Percentiles rank a stretch among this genome's conserved stretches.
Conservation (phyloP, 2,113 vertebrate species). For the Phasianus colchicus region DNA sequence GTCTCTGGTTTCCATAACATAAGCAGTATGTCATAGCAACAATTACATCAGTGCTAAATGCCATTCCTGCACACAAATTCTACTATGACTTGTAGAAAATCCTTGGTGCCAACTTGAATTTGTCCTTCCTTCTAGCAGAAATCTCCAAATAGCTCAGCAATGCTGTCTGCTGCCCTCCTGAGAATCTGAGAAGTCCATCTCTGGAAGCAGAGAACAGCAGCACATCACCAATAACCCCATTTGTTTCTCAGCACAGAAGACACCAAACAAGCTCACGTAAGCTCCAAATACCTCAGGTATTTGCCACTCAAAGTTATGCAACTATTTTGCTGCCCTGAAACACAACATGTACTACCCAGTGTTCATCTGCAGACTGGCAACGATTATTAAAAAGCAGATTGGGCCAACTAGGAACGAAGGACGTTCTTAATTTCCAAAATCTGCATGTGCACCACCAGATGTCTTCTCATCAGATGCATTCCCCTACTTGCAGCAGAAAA, state of each 20-base stretch:
- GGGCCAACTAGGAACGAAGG: background rate
- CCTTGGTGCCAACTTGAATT: background rate
- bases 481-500: accelerated
- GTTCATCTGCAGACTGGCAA: background rate
- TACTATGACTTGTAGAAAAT: background rate
- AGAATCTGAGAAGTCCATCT: background rate
- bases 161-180: background rate
- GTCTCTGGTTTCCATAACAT: background rate
- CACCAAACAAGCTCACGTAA: background rate
- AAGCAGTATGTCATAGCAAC: background rate
- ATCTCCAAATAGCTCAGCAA: background rate
- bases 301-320: background rate
- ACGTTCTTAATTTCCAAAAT: background rate
- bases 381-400: background rate
- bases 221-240: background rate
- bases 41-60: background rate
- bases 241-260: background rate
- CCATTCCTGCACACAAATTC: background rate
- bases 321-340: background rate
- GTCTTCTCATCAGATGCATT: background rate
- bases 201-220: background rate
- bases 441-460: background rate
- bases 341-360: background rate
- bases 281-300: background rate
- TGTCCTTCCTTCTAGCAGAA: background rate